phyloP scores from a whole-genome alignment of 2,888 invertebrate species.

The Standfussiana lucernea region DNA sequence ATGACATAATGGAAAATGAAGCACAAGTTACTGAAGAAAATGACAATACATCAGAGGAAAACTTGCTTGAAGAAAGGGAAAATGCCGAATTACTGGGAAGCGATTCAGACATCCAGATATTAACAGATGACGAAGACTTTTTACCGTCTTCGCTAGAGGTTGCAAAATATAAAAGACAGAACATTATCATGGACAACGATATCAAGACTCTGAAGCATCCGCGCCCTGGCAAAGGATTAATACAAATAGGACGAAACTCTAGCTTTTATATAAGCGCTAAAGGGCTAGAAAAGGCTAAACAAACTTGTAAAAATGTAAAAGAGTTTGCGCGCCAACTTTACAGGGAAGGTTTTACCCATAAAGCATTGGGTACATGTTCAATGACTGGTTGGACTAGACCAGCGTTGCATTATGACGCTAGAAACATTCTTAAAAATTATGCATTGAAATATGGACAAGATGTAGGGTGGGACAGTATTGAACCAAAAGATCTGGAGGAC shows the following conservation, averaged over 20 bases:
- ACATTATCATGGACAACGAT: background rate
- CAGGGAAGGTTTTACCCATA: conserved; percentile 13
- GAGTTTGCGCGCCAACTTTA: conserved; percentile 2
- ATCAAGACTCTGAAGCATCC: conserved; percentile 16
- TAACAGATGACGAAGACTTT: background rate
- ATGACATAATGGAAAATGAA: background rate
- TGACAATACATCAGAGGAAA: background rate
- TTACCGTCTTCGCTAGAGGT: background rate
- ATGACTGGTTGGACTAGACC: conserved; percentile 16
- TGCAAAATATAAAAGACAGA: background rate
- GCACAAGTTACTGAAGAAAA: background rate
- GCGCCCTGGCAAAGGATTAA: background rate
- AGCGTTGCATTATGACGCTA: background rate
- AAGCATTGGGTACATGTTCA: conserved; percentile 22
- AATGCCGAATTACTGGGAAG: background rate
- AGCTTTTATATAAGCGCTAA: background rate
- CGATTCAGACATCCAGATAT: background rate
- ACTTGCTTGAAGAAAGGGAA: background rate
- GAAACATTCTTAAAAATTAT: background rate
- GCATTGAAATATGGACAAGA: background rate
- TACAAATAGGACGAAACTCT: background rate
- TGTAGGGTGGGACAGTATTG: background rate
- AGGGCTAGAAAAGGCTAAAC: conserved; percentile 2
- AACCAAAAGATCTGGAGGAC: background rate
- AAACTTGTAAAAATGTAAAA: background rate